These are phyloP conservation scores for Rana temporaria DNA, from an alignment of 2,113 vertebrate genomes.

Conservation along the genomic window DNA sequence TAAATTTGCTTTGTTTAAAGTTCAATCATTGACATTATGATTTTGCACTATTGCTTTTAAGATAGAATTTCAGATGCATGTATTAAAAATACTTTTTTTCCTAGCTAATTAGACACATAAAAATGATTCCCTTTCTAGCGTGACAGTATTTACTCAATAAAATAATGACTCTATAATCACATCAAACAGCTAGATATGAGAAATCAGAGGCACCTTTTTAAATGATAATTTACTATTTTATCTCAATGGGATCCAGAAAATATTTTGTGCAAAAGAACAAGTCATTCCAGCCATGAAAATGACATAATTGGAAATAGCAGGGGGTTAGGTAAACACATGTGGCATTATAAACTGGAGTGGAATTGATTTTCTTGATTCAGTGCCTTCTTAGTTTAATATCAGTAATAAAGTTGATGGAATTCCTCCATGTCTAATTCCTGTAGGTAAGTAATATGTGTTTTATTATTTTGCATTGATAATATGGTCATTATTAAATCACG, in stretches of 20 bases:
- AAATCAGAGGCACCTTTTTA: conserved; percentile 39
- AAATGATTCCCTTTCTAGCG: conserved; percentile 31
- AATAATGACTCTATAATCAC: conserved; percentile 45
- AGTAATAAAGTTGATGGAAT: conserved; percentile 7
- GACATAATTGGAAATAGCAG: conserved; percentile 46
- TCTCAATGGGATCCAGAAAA: conserved; percentile 28
- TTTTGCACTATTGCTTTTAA: too few relatives aligned
- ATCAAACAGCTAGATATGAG: conserved; percentile 32
- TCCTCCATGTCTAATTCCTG: not conserved
- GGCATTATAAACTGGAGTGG: conserved; percentile 36
- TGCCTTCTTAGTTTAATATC: conserved; percentile 20
- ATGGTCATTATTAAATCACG: not conserved
- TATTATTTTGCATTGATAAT: not conserved
- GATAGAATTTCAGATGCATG: too few relatives aligned
- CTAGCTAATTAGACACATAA: conserved; percentile 21
- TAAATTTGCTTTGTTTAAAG: not conserved
- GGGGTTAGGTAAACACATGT: conserved; percentile 44
- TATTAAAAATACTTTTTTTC: not conserved
- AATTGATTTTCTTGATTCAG: conserved; percentile 38
- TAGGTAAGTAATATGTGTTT: not conserved
- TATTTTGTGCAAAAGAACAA: conserved; percentile 25
- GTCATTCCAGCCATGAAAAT: conserved; percentile 50
- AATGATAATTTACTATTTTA: conserved; percentile 49
- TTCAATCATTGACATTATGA: too few relatives aligned
- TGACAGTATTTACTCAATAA: conserved; percentile 48